Evolutionary conservation across 2,113 vertebrate genomes (phyloP).

Genomic region (Ardeotis arabs): DNA sequence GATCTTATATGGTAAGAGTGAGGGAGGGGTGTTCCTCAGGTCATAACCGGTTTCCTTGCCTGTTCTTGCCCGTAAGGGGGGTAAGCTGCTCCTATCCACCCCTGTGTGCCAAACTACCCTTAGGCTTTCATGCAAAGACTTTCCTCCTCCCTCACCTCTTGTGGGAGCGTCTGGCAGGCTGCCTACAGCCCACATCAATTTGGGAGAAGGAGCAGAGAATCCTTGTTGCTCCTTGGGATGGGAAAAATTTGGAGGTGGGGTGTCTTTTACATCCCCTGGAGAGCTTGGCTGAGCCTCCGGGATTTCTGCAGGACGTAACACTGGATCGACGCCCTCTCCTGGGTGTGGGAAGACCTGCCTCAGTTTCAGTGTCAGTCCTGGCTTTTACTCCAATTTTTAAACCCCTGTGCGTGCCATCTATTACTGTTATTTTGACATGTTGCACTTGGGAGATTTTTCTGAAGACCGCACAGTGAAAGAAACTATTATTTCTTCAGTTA

Average conservation of each 20-base stretch:
- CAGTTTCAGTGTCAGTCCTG: neutral
- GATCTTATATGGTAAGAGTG: rapidly evolving
- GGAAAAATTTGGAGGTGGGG: neutral
- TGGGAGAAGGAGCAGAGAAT: neutral
- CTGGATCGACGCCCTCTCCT: rapidly evolving
- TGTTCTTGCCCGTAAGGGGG: rapidly evolving
- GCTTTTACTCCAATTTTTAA: neutral
- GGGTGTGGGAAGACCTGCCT: neutral
- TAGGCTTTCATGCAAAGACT: neutral
- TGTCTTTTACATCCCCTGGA: neutral
- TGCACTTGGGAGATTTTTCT: neutral
- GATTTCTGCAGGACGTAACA: neutral
- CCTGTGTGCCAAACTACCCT: neutral
- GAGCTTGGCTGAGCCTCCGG: neutral
- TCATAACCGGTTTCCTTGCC: rapidly evolving
- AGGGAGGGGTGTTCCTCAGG: rapidly evolving
- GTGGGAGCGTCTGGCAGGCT: neutral
- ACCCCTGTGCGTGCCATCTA: rapidly evolving
- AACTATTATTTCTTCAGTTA: neutral
- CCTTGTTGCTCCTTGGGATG: neutral
- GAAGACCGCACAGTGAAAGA: neutral
- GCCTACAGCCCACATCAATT: neutral
- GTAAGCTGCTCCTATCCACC: rapidly evolving
- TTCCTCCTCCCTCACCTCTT: neutral
- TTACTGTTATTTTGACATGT: neutral